Percentiles rank a stretch among this genome's conserved stretches.
These are phyloP conservation scores for Microctenopoma lineatum DNA, from an alignment of 2,797 vertebrate genomes.

Conservation along the genomic window DNA sequence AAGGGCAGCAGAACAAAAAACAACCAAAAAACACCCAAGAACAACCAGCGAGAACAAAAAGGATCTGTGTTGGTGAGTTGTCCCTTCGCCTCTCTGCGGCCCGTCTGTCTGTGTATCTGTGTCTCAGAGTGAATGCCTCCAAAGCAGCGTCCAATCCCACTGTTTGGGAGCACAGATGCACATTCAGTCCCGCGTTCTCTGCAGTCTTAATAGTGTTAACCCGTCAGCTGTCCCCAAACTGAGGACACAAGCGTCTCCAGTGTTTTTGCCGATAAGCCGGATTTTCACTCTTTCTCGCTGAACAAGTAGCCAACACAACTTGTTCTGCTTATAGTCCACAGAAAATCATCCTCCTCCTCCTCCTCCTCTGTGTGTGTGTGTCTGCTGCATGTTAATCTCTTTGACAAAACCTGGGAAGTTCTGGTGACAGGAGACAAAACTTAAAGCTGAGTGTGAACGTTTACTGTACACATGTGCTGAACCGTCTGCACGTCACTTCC, in stretches of 20 bases:
- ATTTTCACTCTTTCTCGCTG: conserved; percentile 71
- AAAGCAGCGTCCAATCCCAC: conserved; percentile 67
- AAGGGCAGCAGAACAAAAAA: conserved; percentile 17
- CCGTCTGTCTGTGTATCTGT: conserved; percentile 70
- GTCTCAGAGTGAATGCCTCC: conserved; percentile 65
- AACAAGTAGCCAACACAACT: conserved; percentile 53
- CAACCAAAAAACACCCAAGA: not conserved
- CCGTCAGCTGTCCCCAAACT: conserved; percentile 79
- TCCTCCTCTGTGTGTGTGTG: conserved; percentile 1
- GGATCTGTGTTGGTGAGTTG: conserved; percentile 51
- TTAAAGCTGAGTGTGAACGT: no score
- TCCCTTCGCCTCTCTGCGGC: conserved; percentile 41
- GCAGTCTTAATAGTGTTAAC: conserved; percentile 82
- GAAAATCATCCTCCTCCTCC: conserved; percentile 20
- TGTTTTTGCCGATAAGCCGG: conserved; percentile 66
- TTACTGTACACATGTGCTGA: no score
- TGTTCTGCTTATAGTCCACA: conserved; percentile 29
- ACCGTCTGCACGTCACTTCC: no score
- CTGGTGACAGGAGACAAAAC: no score
- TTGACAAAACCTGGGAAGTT: not conserved
- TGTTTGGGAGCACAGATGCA: conserved; percentile 81
- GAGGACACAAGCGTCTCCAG: conserved; percentile 70
- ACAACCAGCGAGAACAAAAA: conserved; percentile 25
- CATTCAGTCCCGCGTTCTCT: conserved; percentile 69
- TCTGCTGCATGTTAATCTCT: conserved; percentile 3